Evolutionary conservation across 1,140 invertebrate species (phyloP), one percentile per base, ranked within the genome.

Genomic region (Ceratosolen fusciceps): DNA sequence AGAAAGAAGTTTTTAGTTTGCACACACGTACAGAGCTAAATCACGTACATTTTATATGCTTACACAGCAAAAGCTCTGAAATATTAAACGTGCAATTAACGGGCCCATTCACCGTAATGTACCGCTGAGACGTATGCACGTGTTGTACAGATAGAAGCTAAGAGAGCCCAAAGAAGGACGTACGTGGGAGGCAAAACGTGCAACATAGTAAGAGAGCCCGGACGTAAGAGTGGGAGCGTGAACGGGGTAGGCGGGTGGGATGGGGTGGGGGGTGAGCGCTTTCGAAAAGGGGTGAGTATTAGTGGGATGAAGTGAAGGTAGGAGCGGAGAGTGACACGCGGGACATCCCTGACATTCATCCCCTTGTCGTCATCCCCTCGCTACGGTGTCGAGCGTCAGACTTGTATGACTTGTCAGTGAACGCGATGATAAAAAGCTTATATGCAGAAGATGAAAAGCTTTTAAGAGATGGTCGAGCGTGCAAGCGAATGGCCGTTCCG

Each of bases 31-130:
- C 80, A 84, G 82, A 82, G 83, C 83, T 87, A 86, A 89, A 88
- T 88, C 87, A 83, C 75, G 82, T 82, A 84, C 83, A 82, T 86
- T 88, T 85, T 86, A 86, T 83, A 87, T 86, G 85, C 88, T 87
- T 87, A 86, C 83, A 87, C 77, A 84, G 86, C 83, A 86, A 87
- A 86, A 87, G 86, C 86, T 86, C 87, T 90, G 88, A 90, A 90
- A 90, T 90, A 90, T 90, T 90, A 89, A 90, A 84, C 88, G 87
- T 83, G 88, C 89, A 90, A 90, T 90, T 90, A 90, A 88, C 87
- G 84, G 83, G 83, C 76, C 87, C 87, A 90, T 90, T 90, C 88
- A 90, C 82, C 83, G 84, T 87, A 85, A 88, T 87, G 87, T 84
- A 85, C 84, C 84, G 84, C 82, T 81, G 87, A 86, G 85, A 88